Conservation (phyloP, 2,797 vertebrate species). For the Jordanella pulchra region DNA sequence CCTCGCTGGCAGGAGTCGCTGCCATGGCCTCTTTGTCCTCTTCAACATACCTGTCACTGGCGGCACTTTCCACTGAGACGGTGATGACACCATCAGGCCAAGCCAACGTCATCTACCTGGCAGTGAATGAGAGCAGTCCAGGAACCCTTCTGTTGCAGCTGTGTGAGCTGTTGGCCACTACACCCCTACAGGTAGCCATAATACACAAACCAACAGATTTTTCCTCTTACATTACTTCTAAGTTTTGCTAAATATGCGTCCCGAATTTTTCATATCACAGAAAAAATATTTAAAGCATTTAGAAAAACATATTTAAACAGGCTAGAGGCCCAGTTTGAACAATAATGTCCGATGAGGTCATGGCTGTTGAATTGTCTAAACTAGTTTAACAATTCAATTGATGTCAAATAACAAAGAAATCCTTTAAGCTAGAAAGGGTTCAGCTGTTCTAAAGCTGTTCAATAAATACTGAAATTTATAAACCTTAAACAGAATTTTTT, state of each 20-base stretch:
- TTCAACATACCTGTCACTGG: conserved; percentile 60
- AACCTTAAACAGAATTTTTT: too few relatives aligned
- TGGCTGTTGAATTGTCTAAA: too few relatives aligned
- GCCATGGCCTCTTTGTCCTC: conserved; percentile 50
- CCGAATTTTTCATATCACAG: background rate
- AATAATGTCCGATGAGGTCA: too few relatives aligned
- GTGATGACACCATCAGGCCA: conserved; percentile 83
- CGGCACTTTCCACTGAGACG: conserved; percentile 76
- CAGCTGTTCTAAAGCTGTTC: too few relatives aligned
- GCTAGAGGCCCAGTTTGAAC: too few relatives aligned
- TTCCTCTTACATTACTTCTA: background rate
- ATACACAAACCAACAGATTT: rapidly evolving
- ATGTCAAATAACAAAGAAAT: too few relatives aligned
- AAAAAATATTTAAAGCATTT: background rate
- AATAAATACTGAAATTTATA: too few relatives aligned
- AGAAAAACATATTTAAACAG: background rate
- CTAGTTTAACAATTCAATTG: too few relatives aligned
- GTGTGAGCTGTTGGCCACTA: conserved; percentile 91
- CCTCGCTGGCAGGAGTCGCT: conserved; percentile 47
- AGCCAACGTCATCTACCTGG: conserved; percentile 84
- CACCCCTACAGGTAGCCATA: conserved; percentile 83
- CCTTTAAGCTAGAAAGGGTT: too few relatives aligned
- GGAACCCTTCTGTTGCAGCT: conserved; percentile 91
- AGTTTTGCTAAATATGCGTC: background rate
- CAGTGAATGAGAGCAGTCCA: conserved; percentile 92